Evolutionary conservation across 2,888 invertebrate genomes (phyloP).

Genomic region (Pharmacophagus antenor): DNA sequence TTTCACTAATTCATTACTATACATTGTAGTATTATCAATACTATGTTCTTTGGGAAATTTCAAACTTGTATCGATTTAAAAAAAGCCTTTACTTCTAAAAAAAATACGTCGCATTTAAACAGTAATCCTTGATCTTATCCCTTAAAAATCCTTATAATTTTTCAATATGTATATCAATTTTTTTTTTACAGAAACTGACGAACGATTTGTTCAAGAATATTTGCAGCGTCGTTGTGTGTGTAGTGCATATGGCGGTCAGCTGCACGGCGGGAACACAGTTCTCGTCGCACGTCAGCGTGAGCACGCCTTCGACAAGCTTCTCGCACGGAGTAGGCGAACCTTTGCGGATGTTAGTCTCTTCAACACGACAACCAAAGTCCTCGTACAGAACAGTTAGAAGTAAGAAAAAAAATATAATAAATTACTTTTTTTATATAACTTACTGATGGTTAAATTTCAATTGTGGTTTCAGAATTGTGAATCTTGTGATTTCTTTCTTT

Average conservation of each 20-base stretch:
- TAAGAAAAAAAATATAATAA: constrained; percentile 36
- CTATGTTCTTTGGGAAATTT: too few species aligned
- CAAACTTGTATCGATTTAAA: too few species aligned
- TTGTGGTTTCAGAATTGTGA: not conserved
- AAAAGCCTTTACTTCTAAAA: too few species aligned
- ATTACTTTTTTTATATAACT: not conserved
- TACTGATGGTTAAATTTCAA: not conserved
- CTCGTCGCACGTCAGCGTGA: constrained; percentile 69
- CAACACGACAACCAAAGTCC: constrained; percentile 36
- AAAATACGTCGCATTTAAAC: too few species aligned
- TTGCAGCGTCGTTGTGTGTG: constrained; percentile 41
- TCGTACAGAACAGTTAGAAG: constrained; percentile 46
- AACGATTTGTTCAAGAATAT: constrained; percentile 32
- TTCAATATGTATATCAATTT: not conserved
- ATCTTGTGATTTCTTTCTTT: too few species aligned
- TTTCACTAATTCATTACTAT: too few species aligned
- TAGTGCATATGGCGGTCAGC: constrained; percentile 42
- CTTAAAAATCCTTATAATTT: too few species aligned
- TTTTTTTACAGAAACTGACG: constrained; percentile 43
- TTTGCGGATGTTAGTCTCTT: constrained; percentile 41
- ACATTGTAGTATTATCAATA: too few species aligned
- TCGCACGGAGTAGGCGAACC: constrained; percentile 74
- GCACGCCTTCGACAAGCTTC: constrained; percentile 68
- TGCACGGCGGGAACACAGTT: constrained; percentile 55
- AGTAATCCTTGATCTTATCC: too few species aligned